A percentile compares a stretch with the other conserved stretches of the same genome.
Conservation (phyloP, 2,797 vertebrate species). For the Semaprochilodus insignis region DNA sequence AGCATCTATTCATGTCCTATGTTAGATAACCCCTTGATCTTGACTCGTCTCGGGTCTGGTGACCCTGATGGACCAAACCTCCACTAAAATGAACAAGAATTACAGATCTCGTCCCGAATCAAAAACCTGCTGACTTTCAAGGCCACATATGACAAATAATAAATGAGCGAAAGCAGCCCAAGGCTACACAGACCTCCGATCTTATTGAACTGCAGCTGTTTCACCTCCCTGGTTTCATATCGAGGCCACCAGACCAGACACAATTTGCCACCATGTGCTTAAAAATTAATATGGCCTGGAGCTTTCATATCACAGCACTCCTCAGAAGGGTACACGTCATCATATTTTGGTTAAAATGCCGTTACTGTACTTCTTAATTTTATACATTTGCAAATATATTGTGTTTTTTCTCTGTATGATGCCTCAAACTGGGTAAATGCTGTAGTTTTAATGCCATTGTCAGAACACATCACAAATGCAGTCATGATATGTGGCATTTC, state of each 20-base stretch:
- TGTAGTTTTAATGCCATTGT: background rate
- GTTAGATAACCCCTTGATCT: background rate
- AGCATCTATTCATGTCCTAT: background rate
- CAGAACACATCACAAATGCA: background rate
- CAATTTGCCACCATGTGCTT: slow-evolving; percentile 25
- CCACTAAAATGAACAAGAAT: slow-evolving; percentile 5
- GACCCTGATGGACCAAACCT: slow-evolving; percentile 14
- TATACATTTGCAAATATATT: background rate
- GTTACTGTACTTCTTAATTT: background rate
- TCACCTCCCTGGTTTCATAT: slow-evolving; percentile 41
- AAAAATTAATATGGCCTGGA: slow-evolving; percentile 46
- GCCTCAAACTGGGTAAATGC: background rate
- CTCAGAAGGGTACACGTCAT: slow-evolving; percentile 5
- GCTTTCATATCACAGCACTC: slow-evolving; percentile 15
- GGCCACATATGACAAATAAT: slow-evolving; percentile 53
- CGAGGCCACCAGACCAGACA: slow-evolving; percentile 44
- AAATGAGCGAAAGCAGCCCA: slow-evolving; percentile 29
- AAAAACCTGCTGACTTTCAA: slow-evolving; percentile 42
- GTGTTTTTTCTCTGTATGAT: background rate
- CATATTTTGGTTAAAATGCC: slow-evolving; percentile 10
- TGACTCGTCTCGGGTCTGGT: background rate
- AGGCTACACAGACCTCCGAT: slow-evolving; percentile 36
- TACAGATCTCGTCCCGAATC: slow-evolving; percentile 20
- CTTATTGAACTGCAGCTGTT: slow-evolving; percentile 46
- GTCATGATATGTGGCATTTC: background rate